Evolutionary conservation across 2,113 vertebrate species (phyloP), one percentile per base, ranked within the genome.

Genomic region (Ceratotherium simum): DNA sequence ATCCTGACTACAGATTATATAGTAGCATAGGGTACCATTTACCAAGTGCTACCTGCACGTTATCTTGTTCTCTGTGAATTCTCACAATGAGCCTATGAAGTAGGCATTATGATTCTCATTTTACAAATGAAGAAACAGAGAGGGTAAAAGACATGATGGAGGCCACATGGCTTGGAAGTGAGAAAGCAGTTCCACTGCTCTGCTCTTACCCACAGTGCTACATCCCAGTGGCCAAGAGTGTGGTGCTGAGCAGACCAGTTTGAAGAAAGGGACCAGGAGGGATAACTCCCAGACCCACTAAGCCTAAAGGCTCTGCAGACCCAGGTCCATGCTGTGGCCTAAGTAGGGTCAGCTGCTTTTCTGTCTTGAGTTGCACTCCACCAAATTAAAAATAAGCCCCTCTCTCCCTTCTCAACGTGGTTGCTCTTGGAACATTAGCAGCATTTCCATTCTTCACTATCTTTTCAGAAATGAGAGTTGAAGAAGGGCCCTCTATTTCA

Each of bases 201-300:
- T 23, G 27, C 27, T 48, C 39, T 39, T 16, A 33, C 7, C n/a
- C 16, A 20, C 4, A 9, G 0, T 0, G 17, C 86, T 27, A 16
- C 7, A 3, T 2, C 12, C 60, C 48, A 36, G 14, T 23, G 16
- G 23, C 76, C 25, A 27, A 3, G 51, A 29, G 2, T 0, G 5
- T 18, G 36, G 54, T 58, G 31, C 82, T 33, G 42, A 76, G 33
- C 8, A 72, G 56, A 73, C 0, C 21, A 16, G 60, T 29, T 70
- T 48, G 56, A 62, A 27, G n/a, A 79, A 58, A 4, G 39, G 18
- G 27, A 27, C 21, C 16, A 13, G 42, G 36, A 79, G 36, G 29
- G 17, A 16, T 11, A 21, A 33, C 48, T 51, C 60, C 39, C 23
- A 36, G 67, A n/a, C 17, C 2, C 0, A 1, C 64, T 65, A 9